Conservation (phyloP, 1,140 invertebrate genomes). For the Cyclargus thomasi region DNA sequence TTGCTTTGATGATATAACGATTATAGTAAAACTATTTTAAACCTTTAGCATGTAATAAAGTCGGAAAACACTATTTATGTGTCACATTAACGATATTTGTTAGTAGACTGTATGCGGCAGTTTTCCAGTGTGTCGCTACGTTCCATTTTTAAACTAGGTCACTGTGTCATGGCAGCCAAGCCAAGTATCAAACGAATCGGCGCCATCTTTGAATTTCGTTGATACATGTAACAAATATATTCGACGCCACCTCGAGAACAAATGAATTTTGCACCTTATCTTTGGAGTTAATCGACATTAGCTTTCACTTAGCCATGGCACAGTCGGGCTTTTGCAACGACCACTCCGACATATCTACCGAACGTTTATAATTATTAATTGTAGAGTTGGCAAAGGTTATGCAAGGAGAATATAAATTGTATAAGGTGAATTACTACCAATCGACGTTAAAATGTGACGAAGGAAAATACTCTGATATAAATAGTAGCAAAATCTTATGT, state of each 20-base stretch:
- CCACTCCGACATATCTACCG: conserved; percentile 21
- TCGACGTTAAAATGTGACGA: no score
- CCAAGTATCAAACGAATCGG: conserved; percentile 55
- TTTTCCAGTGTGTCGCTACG: conserved; percentile 64
- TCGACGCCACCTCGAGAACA: neutral
- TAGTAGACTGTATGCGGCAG: conserved; percentile 38
- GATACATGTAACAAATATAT: conserved; percentile 42
- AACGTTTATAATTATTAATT: conserved; percentile 4
- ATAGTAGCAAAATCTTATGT: neutral
- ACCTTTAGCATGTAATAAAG: neutral
- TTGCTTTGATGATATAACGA: no score
- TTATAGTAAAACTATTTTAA: neutral
- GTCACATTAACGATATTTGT: conserved; percentile 15
- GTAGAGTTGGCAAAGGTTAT: neutral
- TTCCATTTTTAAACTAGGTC: conserved; percentile 72
- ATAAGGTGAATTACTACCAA: neutral
- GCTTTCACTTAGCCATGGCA: conserved; percentile 56
- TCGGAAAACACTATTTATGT: conserved; percentile 12
- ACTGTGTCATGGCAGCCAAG: conserved; percentile 67
- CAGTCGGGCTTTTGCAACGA: conserved; percentile 43
- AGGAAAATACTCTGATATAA: no score
- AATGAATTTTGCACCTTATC: conserved; percentile 3
- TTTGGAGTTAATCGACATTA: conserved; percentile 16
- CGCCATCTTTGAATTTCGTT: conserved; percentile 68
- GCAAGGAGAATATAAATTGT: neutral